These are phyloP conservation scores for Pharmacophagus antenor DNA, from an alignment of 2,888 invertebrate species.

Conservation along the genomic window DNA sequence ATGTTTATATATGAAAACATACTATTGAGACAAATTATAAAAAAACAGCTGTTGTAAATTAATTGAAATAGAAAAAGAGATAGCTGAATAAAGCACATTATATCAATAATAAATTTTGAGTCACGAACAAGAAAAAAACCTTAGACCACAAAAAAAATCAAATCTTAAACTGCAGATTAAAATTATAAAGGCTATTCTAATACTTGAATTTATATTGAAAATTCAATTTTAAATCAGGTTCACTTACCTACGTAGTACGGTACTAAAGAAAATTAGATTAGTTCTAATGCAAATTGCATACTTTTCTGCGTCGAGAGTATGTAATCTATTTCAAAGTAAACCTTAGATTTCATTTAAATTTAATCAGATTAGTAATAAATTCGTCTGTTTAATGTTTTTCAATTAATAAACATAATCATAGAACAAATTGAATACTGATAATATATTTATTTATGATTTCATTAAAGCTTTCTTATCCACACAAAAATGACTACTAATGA, in stretches of 20 bases:
- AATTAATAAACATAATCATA: neutral
- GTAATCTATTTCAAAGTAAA: conserved; percentile 17
- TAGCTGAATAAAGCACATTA: no score
- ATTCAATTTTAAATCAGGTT: conserved; percentile 26
- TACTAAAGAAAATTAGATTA: conserved; percentile 23
- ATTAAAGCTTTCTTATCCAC: neutral
- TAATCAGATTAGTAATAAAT: neutral
- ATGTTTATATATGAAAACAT: no score
- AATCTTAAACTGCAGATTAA: neutral
- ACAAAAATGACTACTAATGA: no score
- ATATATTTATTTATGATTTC: neutral
- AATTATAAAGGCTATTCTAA: neutral
- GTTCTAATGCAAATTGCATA: conserved; percentile 26
- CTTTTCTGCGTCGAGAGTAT: conserved; percentile 18
- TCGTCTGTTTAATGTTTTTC: neutral
- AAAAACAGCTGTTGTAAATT: no score
- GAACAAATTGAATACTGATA: neutral
- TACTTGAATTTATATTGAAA: conserved; percentile 25
- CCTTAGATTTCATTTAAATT: conserved; percentile 10
- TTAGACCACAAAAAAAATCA: neutral
- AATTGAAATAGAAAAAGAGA: no score
- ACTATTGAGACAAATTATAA: no score
- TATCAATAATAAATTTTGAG: neutral
- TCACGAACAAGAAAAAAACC: neutral
- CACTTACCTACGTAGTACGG: conserved; percentile 20